Conservation (phyloP, 2,888 invertebrate genomes). For the Cloeon dipterum region DNA sequence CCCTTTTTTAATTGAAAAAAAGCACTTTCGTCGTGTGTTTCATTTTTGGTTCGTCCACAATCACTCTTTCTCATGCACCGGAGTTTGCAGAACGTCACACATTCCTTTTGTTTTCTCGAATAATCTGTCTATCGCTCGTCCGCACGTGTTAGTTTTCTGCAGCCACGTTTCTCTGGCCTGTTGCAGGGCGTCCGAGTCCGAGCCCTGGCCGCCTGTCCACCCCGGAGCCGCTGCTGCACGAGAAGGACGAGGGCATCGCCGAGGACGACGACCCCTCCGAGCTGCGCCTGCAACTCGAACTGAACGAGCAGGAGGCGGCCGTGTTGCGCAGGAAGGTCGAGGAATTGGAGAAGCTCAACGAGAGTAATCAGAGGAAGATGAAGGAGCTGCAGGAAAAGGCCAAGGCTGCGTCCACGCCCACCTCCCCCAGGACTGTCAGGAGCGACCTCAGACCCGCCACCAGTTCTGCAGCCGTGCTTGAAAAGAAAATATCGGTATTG, state of each 20-base stretch:
- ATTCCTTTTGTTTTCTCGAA: not conserved
- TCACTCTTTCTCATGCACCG: no score
- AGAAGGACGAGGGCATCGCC: constrained; percentile 48
- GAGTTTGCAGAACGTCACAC: not conserved
- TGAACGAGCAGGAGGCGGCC: constrained; percentile 74
- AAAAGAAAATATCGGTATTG: not conserved
- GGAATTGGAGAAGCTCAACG: constrained; percentile 59
- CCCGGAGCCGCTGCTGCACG: constrained; percentile 32
- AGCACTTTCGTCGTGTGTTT: no score
- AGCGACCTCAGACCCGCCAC: constrained; percentile 27
- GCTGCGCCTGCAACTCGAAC: constrained; percentile 59
- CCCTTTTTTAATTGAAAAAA: no score
- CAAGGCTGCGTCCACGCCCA: constrained; percentile 16
- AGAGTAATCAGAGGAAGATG: constrained; percentile 45
- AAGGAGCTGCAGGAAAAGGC: constrained; percentile 51
- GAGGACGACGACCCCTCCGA: constrained; percentile 67
- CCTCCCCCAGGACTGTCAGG: constrained; percentile 8
- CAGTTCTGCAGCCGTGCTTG: not conserved
- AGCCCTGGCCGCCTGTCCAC: constrained; percentile 32
- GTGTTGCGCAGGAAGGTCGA: constrained; percentile 64
- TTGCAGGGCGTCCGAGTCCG: constrained; percentile 37
- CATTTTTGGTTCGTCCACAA: no score
- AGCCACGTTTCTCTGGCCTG: no score
- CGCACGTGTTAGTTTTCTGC: not conserved
- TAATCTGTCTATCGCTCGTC: not conserved